Conservation (phyloP, 2,888 invertebrate genomes). For the Polymixis lichenea region DNA sequence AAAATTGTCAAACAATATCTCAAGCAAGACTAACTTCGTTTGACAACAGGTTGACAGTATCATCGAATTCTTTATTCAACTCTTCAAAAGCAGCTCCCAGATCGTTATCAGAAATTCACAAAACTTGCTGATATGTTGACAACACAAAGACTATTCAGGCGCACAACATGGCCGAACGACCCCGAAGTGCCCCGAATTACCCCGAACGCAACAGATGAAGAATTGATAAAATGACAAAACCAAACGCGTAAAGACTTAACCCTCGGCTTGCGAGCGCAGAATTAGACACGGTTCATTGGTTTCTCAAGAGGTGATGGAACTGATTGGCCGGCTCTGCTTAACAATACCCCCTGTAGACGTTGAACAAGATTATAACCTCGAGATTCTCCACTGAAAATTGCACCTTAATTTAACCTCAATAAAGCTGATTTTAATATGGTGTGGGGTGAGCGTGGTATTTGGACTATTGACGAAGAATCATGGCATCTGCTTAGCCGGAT, state of each 20-base stretch:
- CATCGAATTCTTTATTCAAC: conserved; percentile 26
- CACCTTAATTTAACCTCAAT: conserved; percentile 45
- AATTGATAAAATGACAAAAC: conserved; percentile 87
- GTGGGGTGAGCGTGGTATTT: conserved; percentile 63
- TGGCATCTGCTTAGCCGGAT: conserved; percentile 86
- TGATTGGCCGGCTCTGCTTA: conserved; percentile 88
- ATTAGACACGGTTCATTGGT: conserved; percentile 88
- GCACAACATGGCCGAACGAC: conserved; percentile 37
- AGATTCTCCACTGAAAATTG: conserved; percentile 30
- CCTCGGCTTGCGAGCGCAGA: conserved; percentile 78
- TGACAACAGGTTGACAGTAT: conserved; percentile 43
- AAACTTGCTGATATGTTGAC: conserved; percentile 54
- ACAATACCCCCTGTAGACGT: conserved; percentile 78
- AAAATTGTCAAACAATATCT: not conserved
- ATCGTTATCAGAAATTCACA: conserved; percentile 52
- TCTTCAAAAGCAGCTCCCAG: conserved; percentile 53
- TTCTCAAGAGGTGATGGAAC: conserved; percentile 88
- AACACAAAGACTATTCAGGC: conserved; percentile 59
- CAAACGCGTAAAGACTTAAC: conserved; percentile 87
- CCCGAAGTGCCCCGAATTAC: conserved; percentile 59
- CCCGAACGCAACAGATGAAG: conserved; percentile 71
- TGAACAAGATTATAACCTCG: conserved; percentile 67
- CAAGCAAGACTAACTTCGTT: not conserved
- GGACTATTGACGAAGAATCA: conserved; percentile 72
- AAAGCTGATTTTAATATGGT: conserved; percentile 58